Percentiles rank a stretch among this genome's conserved stretches.
These are phyloP conservation scores for Onychorhynchus coronatus DNA, from an alignment of 2,113 vertebrate species.

Conservation along the genomic window DNA sequence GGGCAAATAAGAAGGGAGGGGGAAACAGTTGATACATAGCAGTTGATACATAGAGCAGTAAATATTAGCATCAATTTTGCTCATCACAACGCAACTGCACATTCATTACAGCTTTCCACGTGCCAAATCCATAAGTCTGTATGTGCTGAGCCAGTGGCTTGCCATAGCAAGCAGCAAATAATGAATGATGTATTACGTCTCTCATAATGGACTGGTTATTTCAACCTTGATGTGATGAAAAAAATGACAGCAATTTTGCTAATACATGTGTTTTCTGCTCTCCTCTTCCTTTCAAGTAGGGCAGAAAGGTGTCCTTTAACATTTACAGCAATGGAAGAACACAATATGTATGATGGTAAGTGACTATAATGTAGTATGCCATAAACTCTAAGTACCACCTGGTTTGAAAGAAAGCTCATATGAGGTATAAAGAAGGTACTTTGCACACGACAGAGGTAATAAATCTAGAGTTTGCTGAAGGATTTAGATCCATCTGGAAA, in stretches of 20 bases:
- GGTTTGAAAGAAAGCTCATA: constrained; percentile 39
- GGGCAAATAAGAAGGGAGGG: neutral
- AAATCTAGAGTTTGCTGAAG: constrained; percentile 33
- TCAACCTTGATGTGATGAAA: constrained; percentile 40
- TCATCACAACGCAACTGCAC: neutral
- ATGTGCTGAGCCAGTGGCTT: constrained; percentile 33
- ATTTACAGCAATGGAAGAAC: constrained; percentile 14
- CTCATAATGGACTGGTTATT: constrained; percentile 28
- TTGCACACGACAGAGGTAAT: constrained; percentile 15
- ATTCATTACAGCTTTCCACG: neutral
- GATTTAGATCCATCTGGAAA: constrained; percentile 28
- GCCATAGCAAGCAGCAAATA: constrained; percentile 26
- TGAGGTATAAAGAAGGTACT: constrained; percentile 29
- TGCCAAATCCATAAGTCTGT: neutral
- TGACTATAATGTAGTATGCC: constrained; percentile 40
- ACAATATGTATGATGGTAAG: neutral
- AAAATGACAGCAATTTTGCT: constrained; percentile 57
- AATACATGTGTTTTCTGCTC: constrained; percentile 47
- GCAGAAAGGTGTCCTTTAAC: constrained; percentile 44
- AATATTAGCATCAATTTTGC: constrained; percentile 15
- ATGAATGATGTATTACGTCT: constrained; percentile 11
- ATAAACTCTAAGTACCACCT: constrained; percentile 46
- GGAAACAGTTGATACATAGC: neutral
- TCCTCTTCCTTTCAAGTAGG: neutral
- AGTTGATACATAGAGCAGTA: neutral